Conservation (phyloP, 2,797 vertebrate genomes). For the Acomys russatus region DNA sequence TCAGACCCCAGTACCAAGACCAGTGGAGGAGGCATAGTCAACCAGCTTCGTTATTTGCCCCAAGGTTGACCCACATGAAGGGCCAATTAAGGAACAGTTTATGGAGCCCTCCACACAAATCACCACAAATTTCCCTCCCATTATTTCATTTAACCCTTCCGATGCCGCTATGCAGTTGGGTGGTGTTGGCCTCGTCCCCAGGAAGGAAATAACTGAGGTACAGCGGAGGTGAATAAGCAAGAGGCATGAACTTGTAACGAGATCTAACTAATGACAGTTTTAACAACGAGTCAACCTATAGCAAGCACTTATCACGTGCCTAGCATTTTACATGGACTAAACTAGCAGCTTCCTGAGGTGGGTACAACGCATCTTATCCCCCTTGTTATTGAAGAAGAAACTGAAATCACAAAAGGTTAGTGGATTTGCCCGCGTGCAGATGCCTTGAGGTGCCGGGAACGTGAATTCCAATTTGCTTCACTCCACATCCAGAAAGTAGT, state of each 20-base stretch:
- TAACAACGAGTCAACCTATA: background rate
- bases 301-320: background rate
- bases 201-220: background rate
- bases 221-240: background rate
- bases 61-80: background rate
- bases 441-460: background rate
- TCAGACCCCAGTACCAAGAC: background rate
- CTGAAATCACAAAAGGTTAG: background rate
- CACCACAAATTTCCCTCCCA: background rate
- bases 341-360: background rate
- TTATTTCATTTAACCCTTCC: slow-evolving; percentile 1
- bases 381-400: slow-evolving; percentile 14
- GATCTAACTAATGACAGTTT: background rate
- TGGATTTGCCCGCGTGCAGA: background rate
- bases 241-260: background rate
- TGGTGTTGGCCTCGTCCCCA: background rate
- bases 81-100: background rate
- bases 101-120: background rate
- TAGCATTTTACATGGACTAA: background rate
- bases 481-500: background rate
- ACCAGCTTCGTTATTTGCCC: background rate
- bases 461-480: background rate
- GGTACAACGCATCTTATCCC: background rate
- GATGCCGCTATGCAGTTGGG: background rate
- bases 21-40: too few species aligned